Evolutionary conservation across 2,113 vertebrate genomes (phyloP).

Genomic region (Ia io): DNA sequence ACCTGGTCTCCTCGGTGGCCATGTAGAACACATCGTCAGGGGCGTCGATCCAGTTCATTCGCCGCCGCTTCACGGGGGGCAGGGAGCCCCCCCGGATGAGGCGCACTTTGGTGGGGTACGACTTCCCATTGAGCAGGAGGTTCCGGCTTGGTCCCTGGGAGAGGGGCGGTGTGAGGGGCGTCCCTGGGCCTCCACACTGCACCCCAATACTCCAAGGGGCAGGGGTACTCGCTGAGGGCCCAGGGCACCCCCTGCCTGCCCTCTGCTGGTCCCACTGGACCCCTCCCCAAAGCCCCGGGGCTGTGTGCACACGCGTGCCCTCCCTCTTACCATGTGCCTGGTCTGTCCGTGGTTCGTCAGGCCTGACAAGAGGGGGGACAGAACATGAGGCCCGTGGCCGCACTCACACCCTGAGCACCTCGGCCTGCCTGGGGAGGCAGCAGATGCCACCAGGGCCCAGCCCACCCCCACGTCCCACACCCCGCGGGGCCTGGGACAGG

Average conservation of each 20-base stretch:
- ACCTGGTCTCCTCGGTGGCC: slow-evolving; percentile 89
- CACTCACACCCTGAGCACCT: neutral
- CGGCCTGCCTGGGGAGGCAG: neutral
- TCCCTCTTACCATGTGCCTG: slow-evolving; percentile 88
- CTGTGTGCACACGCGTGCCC: neutral
- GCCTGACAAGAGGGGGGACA: slow-evolving; percentile 84
- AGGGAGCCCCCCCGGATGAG: slow-evolving; percentile 87
- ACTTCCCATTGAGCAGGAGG: slow-evolving; percentile 94
- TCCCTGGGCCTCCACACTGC: neutral
- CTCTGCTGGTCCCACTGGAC: neutral
- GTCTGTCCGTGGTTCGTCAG: slow-evolving; percentile 89
- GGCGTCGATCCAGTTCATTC: slow-evolving; percentile 95
- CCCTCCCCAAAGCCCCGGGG: neutral
- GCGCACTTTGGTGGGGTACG: slow-evolving; percentile 93
- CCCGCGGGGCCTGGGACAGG: too few relatives aligned
- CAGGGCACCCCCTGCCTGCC: neutral
- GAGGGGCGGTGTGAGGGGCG: neutral
- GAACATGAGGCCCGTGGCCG: slow-evolving; percentile 71
- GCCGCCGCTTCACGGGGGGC: slow-evolving; percentile 92
- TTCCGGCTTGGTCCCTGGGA: slow-evolving; percentile 93
- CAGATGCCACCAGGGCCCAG: neutral
- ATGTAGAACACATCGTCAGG: slow-evolving; percentile 86
- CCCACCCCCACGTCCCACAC: neutral
- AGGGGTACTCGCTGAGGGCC: rapidly evolving
- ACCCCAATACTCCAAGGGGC: neutral